These are phyloP conservation scores for Lysiphlebus fabarum DNA, from an alignment of 1,140 invertebrate species.

Conservation along the genomic window DNA sequence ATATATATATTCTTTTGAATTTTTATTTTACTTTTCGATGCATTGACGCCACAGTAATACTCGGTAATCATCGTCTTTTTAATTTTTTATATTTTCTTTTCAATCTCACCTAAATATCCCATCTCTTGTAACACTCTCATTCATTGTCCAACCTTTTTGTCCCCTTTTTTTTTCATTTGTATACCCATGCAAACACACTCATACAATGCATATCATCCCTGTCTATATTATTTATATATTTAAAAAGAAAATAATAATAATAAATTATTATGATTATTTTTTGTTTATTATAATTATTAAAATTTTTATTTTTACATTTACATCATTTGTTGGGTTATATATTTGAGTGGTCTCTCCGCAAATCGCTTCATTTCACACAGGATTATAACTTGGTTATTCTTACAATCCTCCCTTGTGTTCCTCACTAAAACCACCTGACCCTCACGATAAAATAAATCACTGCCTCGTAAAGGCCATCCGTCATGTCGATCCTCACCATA, in stretches of 20 bases:
- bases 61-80: constrained; percentile 8
- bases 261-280: too few species aligned
- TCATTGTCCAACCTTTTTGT: too few species aligned
- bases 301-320: too few species aligned
- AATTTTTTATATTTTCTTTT: constrained; percentile 12
- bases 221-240: too few species aligned
- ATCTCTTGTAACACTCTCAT: background rate
- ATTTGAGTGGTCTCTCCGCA: constrained; percentile 26
- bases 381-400: constrained; percentile 30
- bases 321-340: too few species aligned
- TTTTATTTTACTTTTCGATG: constrained; percentile 23
- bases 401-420: constrained; percentile 6
- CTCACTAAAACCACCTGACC: too few species aligned
- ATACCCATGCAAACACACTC: too few species aligned
- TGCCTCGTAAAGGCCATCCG: constrained; percentile 46
- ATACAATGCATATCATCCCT: too few species aligned
- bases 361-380: constrained; percentile 45
- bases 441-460: constrained; percentile 49
- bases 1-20: constrained; percentile 17
- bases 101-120: constrained; percentile 15
- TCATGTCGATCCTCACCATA: constrained; percentile 30
- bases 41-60: constrained; percentile 28
- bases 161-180: too few species aligned
- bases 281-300: too few species aligned
- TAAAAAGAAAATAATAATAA: too few species aligned